These are phyloP conservation scores for Mastomys coucha DNA, from an alignment of 2,113 vertebrate genomes.

Conservation along the genomic window DNA sequence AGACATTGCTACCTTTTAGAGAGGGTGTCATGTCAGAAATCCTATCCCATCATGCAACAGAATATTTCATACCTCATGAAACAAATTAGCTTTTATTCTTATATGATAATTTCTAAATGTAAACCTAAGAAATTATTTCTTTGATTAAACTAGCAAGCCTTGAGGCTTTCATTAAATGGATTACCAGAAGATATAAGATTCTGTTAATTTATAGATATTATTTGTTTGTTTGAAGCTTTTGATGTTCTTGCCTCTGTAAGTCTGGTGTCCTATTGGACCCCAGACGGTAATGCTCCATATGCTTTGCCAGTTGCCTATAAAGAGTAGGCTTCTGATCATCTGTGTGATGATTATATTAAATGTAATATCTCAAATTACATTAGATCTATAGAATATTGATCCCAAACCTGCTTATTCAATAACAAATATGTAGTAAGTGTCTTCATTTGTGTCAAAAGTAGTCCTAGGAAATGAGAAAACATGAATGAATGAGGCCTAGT, in stretches of 20 bases:
- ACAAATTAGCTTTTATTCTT: constrained; percentile 21
- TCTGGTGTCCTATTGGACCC: neutral
- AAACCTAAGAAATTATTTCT: neutral
- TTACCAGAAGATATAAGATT: constrained; percentile 6
- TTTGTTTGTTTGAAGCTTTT: constrained; percentile 14
- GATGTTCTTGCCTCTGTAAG: neutral
- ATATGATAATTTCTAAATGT: neutral
- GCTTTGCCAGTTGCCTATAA: neutral
- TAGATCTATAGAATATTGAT: constrained; percentile 3
- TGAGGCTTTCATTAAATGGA: constrained; percentile 18
- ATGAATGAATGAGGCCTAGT: neutral
- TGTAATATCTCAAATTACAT: constrained; percentile 29
- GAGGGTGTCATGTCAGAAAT: neutral
- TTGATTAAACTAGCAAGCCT: neutral
- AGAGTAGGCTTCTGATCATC: neutral
- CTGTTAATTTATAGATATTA: constrained; percentile 14
- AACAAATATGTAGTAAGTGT: constrained; percentile 18
- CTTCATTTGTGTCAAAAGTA: neutral
- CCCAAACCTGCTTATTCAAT: neutral
- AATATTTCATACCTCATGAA: neutral
- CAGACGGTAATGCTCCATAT: neutral
- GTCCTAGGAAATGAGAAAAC: neutral
- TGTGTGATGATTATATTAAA: neutral
- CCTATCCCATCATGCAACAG: neutral
- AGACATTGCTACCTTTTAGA: neutral